Conservation (phyloP, 2,113 vertebrate species). For the Varanus komodoensis region DNA sequence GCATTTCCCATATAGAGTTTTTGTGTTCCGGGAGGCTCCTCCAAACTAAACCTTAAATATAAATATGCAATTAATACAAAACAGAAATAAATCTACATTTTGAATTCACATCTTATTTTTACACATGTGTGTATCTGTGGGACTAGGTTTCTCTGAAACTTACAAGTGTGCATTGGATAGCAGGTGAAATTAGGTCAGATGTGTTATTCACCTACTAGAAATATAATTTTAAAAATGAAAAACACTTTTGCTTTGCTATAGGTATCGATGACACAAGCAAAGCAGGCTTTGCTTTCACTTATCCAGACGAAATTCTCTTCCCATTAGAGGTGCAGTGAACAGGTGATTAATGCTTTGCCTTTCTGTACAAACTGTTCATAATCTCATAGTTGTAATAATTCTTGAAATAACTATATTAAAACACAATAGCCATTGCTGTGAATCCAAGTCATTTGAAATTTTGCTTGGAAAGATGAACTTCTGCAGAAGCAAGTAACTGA, state of each 20-base stretch:
- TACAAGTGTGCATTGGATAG: not conserved
- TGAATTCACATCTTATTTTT: not conserved
- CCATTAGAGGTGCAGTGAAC: not conserved
- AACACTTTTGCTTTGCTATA: not conserved
- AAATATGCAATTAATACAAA: conserved; percentile 19
- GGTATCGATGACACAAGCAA: not conserved
- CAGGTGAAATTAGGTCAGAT: not conserved
- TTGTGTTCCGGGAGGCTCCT: conserved; percentile 88
- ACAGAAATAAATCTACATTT: conserved; percentile 25
- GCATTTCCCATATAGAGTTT: conserved; percentile 82
- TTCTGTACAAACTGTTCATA: not conserved
- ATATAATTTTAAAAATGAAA: not conserved
- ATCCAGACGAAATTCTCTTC: not conserved
- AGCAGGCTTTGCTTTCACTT: not conserved
- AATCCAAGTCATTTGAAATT: not conserved
- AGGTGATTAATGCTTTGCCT: not conserved
- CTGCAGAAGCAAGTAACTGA: not conserved
- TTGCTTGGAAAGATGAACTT: not conserved
- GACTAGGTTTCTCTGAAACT: not conserved
- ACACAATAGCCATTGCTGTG: not conserved
- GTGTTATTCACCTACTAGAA: not conserved
- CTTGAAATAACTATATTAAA: not conserved
- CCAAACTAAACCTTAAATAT: conserved; percentile 85
- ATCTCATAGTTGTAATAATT: not conserved
- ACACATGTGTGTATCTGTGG: not conserved